phyloP scores from a whole-genome alignment of 92 coral and sea anemone species.

The Porites divaricata region DNA sequence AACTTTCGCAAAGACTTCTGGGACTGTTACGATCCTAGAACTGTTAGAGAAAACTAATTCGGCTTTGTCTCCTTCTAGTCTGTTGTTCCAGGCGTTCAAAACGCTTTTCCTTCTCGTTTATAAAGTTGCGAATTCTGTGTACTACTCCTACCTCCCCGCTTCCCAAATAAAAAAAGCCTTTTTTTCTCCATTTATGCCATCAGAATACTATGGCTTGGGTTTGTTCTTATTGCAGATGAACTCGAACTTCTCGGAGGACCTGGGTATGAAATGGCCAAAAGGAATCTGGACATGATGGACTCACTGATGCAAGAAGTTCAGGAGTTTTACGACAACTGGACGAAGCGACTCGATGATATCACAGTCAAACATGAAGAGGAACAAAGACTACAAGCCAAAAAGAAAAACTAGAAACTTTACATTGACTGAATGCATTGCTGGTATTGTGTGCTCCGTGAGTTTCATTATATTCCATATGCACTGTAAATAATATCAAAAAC shows the following conservation, averaged over 20 bases:
- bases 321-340: constrained; percentile 91
- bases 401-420: neutral
- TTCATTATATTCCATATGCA: neutral
- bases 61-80: no score
- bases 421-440: neutral
- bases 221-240: constrained; percentile 68
- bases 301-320: constrained; percentile 90
- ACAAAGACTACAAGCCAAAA: constrained; percentile 67
- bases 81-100: no score
- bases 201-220: neutral
- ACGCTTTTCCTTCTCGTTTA: no score
- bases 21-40: no score
- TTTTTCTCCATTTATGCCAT: neutral
- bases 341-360: constrained; percentile 82
- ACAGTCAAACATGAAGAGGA: constrained; percentile 83
- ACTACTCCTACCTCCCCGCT: no score
- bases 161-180: no score
- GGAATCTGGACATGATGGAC: constrained; percentile 91
- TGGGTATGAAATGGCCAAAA: constrained; percentile 88
- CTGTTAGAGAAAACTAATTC: no score
- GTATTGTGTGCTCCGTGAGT: neutral
- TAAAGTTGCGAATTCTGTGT: no score
- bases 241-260: constrained; percentile 90
- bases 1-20: no score
- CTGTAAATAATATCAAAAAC: neutral